Conservation (phyloP, 2,113 vertebrate genomes). For the Cyanistes caeruleus region DNA sequence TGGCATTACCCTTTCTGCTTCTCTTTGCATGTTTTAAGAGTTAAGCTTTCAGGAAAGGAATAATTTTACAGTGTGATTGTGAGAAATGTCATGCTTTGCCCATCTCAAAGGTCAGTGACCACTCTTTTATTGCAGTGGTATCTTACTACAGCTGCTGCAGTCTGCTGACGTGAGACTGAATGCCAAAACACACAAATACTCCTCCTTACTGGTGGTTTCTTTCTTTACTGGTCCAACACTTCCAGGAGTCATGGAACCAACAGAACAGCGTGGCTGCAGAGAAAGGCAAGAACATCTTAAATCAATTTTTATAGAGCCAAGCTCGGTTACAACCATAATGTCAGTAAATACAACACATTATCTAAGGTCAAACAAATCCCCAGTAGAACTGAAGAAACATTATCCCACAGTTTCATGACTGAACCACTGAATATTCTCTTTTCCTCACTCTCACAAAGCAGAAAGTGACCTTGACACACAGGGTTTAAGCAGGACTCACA, state of each 20-base stretch:
- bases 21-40: background rate
- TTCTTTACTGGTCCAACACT: conserved; percentile 72
- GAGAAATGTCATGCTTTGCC: background rate
- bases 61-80: background rate
- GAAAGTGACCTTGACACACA: background rate
- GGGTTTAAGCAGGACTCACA: background rate
- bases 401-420: background rate
- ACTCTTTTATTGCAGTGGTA: background rate
- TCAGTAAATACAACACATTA: background rate
- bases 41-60: background rate
- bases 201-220: conserved; percentile 64
- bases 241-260: conserved; percentile 75
- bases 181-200: background rate
- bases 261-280: background rate
- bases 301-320: background rate
- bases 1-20: background rate
- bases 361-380: background rate
- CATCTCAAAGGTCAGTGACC: background rate
- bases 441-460: background rate
- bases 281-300: background rate
- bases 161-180: background rate
- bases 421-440: background rate
- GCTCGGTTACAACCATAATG: background rate
- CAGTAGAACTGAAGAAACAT: background rate
- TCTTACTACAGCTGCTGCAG: background rate